These are phyloP conservation scores for Gallinago solitaria DNA, from an alignment of 2,797 vertebrate genomes.

Conservation along the genomic window DNA sequence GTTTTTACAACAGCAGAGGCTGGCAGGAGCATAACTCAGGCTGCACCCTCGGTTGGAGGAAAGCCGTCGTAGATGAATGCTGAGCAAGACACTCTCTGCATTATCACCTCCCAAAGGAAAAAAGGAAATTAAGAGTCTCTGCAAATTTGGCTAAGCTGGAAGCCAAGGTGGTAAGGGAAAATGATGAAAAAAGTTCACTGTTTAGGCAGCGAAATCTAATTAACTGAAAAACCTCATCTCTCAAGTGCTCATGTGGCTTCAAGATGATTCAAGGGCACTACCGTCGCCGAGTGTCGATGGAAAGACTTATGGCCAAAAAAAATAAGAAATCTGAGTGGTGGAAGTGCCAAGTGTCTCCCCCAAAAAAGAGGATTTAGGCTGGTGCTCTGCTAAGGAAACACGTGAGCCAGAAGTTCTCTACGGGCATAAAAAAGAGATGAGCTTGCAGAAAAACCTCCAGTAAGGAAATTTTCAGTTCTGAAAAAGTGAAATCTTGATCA, in stretches of 20 bases:
- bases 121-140: not conserved
- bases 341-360: not conserved
- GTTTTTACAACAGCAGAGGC: not conserved
- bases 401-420: not conserved
- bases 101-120: not conserved
- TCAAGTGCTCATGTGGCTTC: not conserved
- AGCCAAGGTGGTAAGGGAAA: not conserved
- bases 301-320: not conserved
- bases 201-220: not conserved
- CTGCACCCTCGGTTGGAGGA: not conserved
- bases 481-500: not conserved
- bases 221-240: not conserved
- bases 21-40: accelerated
- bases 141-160: not conserved
- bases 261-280: not conserved
- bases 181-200: not conserved
- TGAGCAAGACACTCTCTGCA: not conserved
- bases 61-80: not conserved
- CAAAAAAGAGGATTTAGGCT: not conserved
- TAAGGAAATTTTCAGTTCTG: not conserved
- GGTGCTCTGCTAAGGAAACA: not conserved
- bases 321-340: not conserved
- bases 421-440: not conserved
- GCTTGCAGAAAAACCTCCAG: not conserved
- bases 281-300: not conserved